Conservation (phyloP, 2,888 invertebrate genomes). For the Coronaproctus castanopsis region DNA sequence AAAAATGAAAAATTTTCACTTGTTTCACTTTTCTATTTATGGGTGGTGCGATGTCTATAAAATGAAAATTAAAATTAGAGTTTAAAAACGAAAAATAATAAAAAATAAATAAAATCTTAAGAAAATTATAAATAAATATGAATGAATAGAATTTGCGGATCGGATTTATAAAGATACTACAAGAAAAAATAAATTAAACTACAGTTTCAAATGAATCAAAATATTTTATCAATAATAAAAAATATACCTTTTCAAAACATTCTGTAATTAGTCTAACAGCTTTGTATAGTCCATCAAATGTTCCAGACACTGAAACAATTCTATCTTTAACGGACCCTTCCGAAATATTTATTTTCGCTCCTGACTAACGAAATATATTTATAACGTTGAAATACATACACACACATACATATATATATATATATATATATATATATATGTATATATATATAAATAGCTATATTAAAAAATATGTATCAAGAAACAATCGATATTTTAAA, state of each 20-base stretch:
- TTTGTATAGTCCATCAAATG: slow-evolving; percentile 89
- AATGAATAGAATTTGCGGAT: too few species aligned
- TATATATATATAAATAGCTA: not conserved
- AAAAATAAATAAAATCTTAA: too few species aligned
- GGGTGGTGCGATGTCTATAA: too few species aligned
- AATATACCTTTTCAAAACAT: slow-evolving; percentile 91
- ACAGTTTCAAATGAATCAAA: not conserved
- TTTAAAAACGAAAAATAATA: too few species aligned
- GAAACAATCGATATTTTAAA: too few species aligned
- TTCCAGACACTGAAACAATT: slow-evolving; percentile 96
- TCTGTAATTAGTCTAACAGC: slow-evolving; percentile 98
- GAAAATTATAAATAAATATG: too few species aligned
- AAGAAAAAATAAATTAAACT: too few species aligned
- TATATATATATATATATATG: not conserved
- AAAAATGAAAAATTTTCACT: too few species aligned
- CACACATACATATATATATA: not conserved
- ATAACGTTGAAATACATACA: too few species aligned
- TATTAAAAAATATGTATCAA: not conserved
- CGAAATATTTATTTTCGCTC: slow-evolving; percentile 99
- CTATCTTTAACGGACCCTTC: slow-evolving; percentile 98
- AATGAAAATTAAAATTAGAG: too few species aligned
- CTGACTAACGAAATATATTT: slow-evolving; percentile 56
- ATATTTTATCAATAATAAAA: not conserved
- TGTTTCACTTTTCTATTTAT: too few species aligned
- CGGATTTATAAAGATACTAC: too few species aligned